Evolutionary conservation across 2,113 vertebrate species (phyloP).

Genomic region (Tachysurus fulvidraco): DNA sequence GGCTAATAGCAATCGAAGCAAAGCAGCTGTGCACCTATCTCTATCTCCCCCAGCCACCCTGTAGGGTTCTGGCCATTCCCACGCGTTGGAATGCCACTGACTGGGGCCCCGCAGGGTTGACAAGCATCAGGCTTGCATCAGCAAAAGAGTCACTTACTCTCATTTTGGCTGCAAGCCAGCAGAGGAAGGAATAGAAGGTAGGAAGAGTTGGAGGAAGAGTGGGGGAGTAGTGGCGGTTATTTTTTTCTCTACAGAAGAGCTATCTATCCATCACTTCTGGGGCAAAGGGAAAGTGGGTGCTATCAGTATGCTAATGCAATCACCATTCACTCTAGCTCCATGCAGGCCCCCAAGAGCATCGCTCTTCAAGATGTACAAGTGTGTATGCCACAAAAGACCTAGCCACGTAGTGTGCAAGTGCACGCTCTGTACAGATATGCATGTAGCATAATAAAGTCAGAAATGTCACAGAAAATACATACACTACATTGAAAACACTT

Average conservation of each 20-base stretch:
- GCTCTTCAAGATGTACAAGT: not conserved
- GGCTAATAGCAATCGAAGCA: conserved; percentile 28
- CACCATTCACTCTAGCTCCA: conserved; percentile 44
- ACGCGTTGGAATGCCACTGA: conserved; percentile 47
- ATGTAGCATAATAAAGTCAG: not conserved
- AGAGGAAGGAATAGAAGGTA: conserved; percentile 39
- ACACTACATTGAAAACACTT: not conserved
- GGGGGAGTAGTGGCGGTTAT: conserved; percentile 61
- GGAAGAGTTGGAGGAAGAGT: not conserved
- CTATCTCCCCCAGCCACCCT: conserved; percentile 53
- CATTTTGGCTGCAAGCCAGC: conserved; percentile 38
- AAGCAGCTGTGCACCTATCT: conserved; percentile 56
- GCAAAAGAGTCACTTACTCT: conserved; percentile 51
- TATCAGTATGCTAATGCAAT: conserved; percentile 54
- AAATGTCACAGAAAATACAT: not conserved
- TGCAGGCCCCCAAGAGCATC: conserved; percentile 24
- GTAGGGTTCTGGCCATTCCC: conserved; percentile 31
- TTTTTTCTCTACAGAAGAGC: conserved; percentile 45
- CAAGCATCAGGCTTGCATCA: conserved; percentile 54
- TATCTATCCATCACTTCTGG: conserved; percentile 38
- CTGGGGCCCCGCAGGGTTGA: conserved; percentile 70
- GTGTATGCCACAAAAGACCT: conserved; percentile 4
- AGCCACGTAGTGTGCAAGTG: conserved; percentile 17
- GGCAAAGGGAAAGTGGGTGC: conserved; percentile 28
- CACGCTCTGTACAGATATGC: conserved; percentile 12